A percentile compares a stretch with the other conserved stretches of the same genome.
Conservation (phyloP, 2,113 vertebrate species). For the Loxodonta africana region DNA sequence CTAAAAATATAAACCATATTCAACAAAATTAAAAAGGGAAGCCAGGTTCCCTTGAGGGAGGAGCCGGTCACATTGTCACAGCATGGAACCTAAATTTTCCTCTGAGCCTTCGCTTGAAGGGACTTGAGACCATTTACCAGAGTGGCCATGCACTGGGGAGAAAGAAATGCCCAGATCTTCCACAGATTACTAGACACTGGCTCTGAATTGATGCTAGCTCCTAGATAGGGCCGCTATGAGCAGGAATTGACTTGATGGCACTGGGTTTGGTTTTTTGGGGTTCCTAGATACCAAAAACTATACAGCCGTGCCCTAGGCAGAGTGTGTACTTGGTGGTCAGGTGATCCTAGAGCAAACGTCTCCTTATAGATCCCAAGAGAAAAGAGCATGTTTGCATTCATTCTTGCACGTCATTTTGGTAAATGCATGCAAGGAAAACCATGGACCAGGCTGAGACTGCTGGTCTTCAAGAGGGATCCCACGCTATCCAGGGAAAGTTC, state of each 20-base stretch:
- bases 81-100: neutral
- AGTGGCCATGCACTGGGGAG: neutral
- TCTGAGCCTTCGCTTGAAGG: neutral
- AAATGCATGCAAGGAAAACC: neutral
- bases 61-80: too few species aligned
- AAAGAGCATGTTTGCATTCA: neutral
- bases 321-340: neutral
- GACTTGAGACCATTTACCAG: neutral
- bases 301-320: neutral
- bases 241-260: too few species aligned
- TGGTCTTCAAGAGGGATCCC: neutral
- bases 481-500: neutral
- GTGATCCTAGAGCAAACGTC: neutral
- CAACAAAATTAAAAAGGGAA: neutral
- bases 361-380: neutral
- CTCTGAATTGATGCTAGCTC: neutral
- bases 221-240: too few species aligned
- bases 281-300: neutral
- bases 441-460: too few species aligned
- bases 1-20: neutral
- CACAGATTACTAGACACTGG: neutral
- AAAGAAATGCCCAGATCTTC: neutral
- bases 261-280: too few species aligned
- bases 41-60: neutral
- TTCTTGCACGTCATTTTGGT: neutral